Conservation (phyloP, 2,888 invertebrate genomes). For the Oligia latruncula region DNA sequence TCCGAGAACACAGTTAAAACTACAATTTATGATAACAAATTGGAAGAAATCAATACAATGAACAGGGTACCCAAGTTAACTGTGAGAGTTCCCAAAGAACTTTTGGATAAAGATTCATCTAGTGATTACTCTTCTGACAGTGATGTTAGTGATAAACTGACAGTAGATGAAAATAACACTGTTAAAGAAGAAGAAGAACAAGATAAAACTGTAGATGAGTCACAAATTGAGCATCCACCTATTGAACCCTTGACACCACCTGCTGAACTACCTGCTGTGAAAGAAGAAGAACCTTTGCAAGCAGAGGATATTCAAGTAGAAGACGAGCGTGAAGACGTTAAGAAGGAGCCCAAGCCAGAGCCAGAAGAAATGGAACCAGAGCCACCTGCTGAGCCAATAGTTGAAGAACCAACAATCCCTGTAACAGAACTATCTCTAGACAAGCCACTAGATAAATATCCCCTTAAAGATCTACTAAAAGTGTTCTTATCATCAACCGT, state of each 20-base stretch:
- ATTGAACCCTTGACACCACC: conserved; percentile 57
- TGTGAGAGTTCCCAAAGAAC: conserved; percentile 91
- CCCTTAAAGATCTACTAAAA: conserved; percentile 92
- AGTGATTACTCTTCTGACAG: conserved; percentile 90
- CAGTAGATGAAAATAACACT: conserved; percentile 88
- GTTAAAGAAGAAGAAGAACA: conserved; percentile 69
- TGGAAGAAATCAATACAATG: conserved; percentile 84
- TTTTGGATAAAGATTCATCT: conserved; percentile 88
- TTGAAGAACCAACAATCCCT: conserved; percentile 90
- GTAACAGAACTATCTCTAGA: conserved; percentile 93
- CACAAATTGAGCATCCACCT: conserved; percentile 45
- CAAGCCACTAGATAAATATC: conserved; percentile 93
- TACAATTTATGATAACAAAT: conserved; percentile 87
- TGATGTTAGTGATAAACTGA: conserved; percentile 91
- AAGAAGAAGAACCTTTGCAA: conserved; percentile 66
- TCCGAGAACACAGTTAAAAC: conserved; percentile 83
- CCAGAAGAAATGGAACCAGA: conserved; percentile 71
- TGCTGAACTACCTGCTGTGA: conserved; percentile 58
- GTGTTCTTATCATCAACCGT: conserved; percentile 93
- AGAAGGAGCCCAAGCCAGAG: conserved; percentile 81
- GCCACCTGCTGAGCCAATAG: conserved; percentile 74
- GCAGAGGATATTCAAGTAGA: conserved; percentile 70
- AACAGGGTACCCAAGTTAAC: conserved; percentile 93
- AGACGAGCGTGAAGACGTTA: conserved; percentile 72
- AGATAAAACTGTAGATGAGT: conserved; percentile 58